phyloP scores from a whole-genome alignment of 30 jellyfish, hydroid and myxozoan species.

The Catostylus mosaicus region DNA sequence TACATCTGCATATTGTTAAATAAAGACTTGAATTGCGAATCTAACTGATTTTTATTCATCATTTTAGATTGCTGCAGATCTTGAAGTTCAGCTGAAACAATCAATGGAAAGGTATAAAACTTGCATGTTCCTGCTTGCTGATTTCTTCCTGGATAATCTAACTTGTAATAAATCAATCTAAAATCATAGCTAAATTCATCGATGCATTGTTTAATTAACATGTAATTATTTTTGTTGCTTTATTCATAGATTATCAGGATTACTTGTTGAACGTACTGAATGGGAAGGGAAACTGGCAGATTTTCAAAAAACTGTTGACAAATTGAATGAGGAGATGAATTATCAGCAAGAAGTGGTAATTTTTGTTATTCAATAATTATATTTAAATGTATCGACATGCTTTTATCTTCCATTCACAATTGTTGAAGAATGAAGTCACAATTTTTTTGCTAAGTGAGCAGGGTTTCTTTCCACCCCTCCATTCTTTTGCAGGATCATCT shows the following conservation, averaged over 20 bases:
- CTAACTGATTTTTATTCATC: neutral
- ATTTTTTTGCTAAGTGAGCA: neutral
- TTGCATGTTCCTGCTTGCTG: too few species aligned
- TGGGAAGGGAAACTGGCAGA: conserved; percentile 59
- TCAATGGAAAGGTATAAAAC: conserved; percentile 76
- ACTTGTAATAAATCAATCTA: too few species aligned
- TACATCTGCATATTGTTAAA: neutral
- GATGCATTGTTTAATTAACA: too few species aligned
- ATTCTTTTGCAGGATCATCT: too few species aligned
- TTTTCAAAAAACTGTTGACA: conserved; percentile 24
- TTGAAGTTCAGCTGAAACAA: conserved; percentile 78
- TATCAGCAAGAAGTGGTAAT: conserved; percentile 79
- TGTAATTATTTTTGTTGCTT: neutral
- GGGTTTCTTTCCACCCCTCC: too few species aligned
- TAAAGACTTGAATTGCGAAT: too few species aligned
- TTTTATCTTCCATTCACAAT: too few species aligned
- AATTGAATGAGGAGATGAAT: conserved; percentile 43
- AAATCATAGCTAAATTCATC: too few species aligned
- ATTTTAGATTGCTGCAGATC: conserved; percentile 79
- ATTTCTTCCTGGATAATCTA: too few species aligned
- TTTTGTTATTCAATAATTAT: neutral
- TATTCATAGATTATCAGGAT: conserved; percentile 64
- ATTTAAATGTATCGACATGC: too few species aligned
- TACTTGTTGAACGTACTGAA: conserved; percentile 74
- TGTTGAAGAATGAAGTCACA: too few species aligned